Evolutionary conservation across 2,113 vertebrate species (phyloP).

Genomic region (Polypterus bichir): DNA sequence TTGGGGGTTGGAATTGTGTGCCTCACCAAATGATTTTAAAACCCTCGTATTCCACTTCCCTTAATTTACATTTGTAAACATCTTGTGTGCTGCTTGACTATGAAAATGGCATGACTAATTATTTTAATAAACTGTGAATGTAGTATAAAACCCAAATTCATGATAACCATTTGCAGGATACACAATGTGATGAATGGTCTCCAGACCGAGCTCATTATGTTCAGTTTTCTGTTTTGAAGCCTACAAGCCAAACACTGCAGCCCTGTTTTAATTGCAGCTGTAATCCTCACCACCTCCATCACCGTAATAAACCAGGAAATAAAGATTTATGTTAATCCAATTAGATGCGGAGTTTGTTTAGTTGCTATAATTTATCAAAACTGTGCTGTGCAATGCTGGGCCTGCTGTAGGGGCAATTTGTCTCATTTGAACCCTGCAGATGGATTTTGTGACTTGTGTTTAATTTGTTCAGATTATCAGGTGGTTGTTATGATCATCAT

Average conservation of each 20-base stretch:
- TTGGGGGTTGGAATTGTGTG: no score
- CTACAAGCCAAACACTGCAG: not conserved
- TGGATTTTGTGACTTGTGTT: no score
- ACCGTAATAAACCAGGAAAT: not conserved
- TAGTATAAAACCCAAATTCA: constrained; percentile 46
- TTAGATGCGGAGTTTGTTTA: not conserved
- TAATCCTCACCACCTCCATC: not conserved
- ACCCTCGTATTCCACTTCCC: constrained; percentile 46
- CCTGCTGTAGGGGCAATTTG: not conserved
- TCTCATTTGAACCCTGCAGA: not conserved
- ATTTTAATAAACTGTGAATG: constrained; percentile 14
- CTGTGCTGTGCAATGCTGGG: not conserved
- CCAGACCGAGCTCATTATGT: constrained; percentile 1
- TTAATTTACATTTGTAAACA: constrained; percentile 55
- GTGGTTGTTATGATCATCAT: no score
- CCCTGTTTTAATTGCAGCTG: not conserved
- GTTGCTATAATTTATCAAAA: constrained; percentile 1
- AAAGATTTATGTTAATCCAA: constrained; percentile 1
- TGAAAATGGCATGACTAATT: no score
- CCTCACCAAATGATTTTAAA: constrained; percentile 2
- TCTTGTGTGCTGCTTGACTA: constrained; percentile 19
- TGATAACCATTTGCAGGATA: not conserved
- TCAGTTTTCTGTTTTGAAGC: not conserved
- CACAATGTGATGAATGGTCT: not conserved
- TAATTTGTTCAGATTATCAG: no score